Conservation (phyloP, 53 echinoderm and acorn worm genomes). For the Holothuria leucospilota region DNA sequence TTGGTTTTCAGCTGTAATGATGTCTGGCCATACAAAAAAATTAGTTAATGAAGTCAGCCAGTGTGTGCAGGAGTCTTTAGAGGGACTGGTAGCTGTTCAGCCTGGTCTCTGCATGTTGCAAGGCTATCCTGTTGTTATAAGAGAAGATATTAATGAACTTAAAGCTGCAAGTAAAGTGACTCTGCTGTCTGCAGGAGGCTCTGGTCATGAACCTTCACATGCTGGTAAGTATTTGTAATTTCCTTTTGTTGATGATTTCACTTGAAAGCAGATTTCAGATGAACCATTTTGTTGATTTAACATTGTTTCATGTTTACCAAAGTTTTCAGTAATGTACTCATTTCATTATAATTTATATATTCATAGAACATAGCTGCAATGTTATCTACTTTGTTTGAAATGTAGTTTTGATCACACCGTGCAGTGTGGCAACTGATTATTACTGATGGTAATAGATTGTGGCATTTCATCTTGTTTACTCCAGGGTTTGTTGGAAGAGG, state of each 20-base stretch:
- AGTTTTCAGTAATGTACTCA: too few relatives aligned
- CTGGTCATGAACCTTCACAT: slow-evolving; percentile 87
- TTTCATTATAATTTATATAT: too few relatives aligned
- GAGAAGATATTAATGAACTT: slow-evolving; percentile 71
- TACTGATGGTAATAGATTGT: too few relatives aligned
- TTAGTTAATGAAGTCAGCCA: slow-evolving; percentile 56
- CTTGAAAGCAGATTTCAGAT: too few relatives aligned
- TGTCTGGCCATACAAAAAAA: slow-evolving; percentile 65
- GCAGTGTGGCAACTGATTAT: too few relatives aligned
- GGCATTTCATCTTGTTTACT: neutral
- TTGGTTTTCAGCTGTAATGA: slow-evolving; percentile 8
- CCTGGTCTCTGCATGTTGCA: slow-evolving; percentile 65
- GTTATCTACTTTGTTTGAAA: too few relatives aligned
- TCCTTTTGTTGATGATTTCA: neutral
- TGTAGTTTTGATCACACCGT: too few relatives aligned
- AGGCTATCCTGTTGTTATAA: slow-evolving; percentile 69
- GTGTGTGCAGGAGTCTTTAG: slow-evolving; percentile 78
- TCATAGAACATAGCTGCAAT: too few relatives aligned
- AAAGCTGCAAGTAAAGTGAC: slow-evolving; percentile 71
- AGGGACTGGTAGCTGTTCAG: slow-evolving; percentile 67
- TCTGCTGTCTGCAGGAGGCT: slow-evolving; percentile 77
- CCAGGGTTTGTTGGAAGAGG: slow-evolving; percentile 79
- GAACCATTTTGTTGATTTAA: too few relatives aligned
- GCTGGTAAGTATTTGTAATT: slow-evolving; percentile 58
- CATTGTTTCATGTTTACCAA: too few relatives aligned